A percentile compares a stretch with the other conserved stretches of the same genome.
phyloP scores from a whole-genome alignment of 2,113 vertebrate species.

The Dromiciops gliroides region DNA sequence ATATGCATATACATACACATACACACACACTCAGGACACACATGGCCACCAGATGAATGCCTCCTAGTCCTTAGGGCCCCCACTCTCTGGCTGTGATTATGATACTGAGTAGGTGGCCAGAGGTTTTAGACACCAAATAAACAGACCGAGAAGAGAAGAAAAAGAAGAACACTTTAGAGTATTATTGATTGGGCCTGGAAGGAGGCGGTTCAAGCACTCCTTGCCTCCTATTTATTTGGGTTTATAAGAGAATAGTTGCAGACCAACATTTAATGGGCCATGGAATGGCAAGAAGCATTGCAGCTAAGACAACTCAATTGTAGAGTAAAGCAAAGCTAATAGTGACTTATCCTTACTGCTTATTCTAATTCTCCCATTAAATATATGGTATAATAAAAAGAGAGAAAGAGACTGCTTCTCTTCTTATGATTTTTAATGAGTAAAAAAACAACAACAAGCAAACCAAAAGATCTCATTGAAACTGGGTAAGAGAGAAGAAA shows the following conservation, averaged over 20 bases:
- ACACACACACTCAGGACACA: background rate
- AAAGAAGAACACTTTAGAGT: background rate
- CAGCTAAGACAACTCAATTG: fast-evolving
- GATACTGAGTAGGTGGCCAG: fast-evolving
- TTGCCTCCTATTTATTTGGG: fast-evolving
- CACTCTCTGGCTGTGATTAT: background rate
- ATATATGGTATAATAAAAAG: background rate
- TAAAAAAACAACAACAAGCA: background rate
- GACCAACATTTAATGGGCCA: too few relatives aligned
- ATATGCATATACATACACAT: too few relatives aligned
- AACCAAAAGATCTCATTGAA: background rate
- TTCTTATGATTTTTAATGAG: background rate
- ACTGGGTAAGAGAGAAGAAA: conserved; percentile 12
- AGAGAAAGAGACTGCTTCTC: conserved; percentile 10
- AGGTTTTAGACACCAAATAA: background rate
- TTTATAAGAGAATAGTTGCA: background rate
- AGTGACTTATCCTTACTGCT: background rate
- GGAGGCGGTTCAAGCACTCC: background rate
- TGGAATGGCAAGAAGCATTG: fast-evolving
- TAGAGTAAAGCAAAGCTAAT: background rate
- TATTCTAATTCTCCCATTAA: conserved; percentile 13
- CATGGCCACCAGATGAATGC: background rate
- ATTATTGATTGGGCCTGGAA: background rate
- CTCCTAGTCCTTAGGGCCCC: background rate
- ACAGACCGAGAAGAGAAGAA: background rate